Percentiles rank a stretch among this genome's conserved stretches.
Conservation (phyloP, 2,797 vertebrate species). For the Phoeniculus purpureus region DNA sequence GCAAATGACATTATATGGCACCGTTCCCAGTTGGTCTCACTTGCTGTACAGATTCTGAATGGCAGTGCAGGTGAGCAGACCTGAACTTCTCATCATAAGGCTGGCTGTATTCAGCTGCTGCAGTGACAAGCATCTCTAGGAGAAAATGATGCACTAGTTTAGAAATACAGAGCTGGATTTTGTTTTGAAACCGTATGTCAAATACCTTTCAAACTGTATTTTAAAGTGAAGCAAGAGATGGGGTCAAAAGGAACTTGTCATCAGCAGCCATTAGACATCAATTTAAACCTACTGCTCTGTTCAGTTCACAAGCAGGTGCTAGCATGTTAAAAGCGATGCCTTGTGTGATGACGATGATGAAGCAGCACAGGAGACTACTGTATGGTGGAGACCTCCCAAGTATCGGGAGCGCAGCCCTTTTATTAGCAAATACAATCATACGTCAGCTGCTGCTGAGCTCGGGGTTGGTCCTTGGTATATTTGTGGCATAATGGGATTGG, state of each 20-base stretch:
- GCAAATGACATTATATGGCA: conserved; percentile 43
- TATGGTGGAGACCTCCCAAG: too few species aligned
- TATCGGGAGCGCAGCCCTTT: too few species aligned
- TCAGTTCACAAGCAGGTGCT: neutral
- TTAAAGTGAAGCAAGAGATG: conserved; percentile 28
- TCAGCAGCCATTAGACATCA: conserved; percentile 31
- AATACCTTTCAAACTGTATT: conserved; percentile 21
- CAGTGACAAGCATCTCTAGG: neutral
- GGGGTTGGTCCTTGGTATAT: too few species aligned
- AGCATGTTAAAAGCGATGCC: neutral
- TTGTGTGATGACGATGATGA: too few species aligned
- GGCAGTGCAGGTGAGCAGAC: neutral
- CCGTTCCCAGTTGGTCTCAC: neutral
- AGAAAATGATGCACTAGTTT: neutral
- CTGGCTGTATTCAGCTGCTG: neutral
- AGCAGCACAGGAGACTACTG: too few species aligned
- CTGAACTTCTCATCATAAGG: neutral
- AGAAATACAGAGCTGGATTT: neutral
- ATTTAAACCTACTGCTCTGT: conserved; percentile 5
- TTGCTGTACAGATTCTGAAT: neutral
- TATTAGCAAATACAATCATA: too few species aligned
- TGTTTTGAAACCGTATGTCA: conserved; percentile 18
- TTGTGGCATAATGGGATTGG: too few species aligned
- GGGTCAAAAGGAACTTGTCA: conserved; percentile 30
- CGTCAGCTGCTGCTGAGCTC: too few species aligned